These are phyloP conservation scores for Dasysyrphus albostriatus DNA, from an alignment of 2,888 invertebrate species.

Conservation along the genomic window DNA sequence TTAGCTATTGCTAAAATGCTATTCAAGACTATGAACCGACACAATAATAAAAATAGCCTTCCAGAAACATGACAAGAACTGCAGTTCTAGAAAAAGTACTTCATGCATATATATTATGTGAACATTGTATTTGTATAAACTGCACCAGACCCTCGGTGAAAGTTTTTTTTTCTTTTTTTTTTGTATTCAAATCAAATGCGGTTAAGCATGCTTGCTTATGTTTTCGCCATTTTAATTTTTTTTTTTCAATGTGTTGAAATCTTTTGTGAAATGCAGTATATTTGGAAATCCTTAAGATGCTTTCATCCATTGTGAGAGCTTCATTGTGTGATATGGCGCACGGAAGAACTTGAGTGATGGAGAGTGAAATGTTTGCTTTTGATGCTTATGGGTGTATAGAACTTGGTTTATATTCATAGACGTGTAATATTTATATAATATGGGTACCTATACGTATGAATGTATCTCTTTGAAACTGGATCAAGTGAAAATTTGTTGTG, in stretches of 20 bases:
- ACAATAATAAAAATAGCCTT: slow-evolving; percentile 50
- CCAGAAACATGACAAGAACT: slow-evolving; percentile 30
- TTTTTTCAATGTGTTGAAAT: slow-evolving; percentile 41
- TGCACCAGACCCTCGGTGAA: slow-evolving; percentile 42
- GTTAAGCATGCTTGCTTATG: slow-evolving; percentile 71
- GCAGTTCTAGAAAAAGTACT: slow-evolving; percentile 15
- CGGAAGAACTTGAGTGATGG: slow-evolving; percentile 56
- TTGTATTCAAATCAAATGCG: slow-evolving; percentile 68
- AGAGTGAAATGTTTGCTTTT: slow-evolving; percentile 73
- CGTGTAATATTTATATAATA: neutral
- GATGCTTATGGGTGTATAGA: slow-evolving; percentile 31
- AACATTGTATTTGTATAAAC: slow-evolving; percentile 58
- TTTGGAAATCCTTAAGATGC: slow-evolving; percentile 72
- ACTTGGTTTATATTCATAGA: slow-evolving; percentile 15
- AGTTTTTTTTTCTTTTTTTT: slow-evolving; percentile 14
- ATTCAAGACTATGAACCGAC: slow-evolving; percentile 20
- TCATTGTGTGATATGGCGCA: slow-evolving; percentile 59
- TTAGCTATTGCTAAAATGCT: slow-evolving; percentile 56
- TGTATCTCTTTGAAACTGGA: slow-evolving; percentile 53
- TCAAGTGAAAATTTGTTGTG: slow-evolving; percentile 66
- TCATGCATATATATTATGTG: neutral
- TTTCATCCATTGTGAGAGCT: slow-evolving; percentile 64
- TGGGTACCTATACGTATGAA: neutral
- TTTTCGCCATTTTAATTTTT: slow-evolving; percentile 49
- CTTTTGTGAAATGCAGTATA: slow-evolving; percentile 71